These are phyloP conservation scores for Rhinogobius similis DNA, from an alignment of 2,113 vertebrate species.

Conservation along the genomic window DNA sequence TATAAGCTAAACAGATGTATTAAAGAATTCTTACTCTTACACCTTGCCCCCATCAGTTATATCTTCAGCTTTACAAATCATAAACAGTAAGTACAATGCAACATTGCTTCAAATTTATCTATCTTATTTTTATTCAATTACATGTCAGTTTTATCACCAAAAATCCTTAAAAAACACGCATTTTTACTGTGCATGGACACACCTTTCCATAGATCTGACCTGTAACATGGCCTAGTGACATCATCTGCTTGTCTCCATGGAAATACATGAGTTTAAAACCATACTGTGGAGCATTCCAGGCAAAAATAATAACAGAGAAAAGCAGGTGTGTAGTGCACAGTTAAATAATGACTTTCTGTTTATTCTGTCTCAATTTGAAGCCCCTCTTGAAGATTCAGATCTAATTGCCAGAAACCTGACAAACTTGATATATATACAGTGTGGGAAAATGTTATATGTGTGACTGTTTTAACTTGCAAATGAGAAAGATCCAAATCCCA, in stretches of 20 bases:
- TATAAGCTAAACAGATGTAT: too few species aligned
- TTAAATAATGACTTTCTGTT: not conserved
- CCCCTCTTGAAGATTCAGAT: not conserved
- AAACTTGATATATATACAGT: not conserved
- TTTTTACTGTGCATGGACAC: too few species aligned
- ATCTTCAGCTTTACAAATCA: too few species aligned
- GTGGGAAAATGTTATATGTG: not conserved
- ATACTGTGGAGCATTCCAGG: not conserved
- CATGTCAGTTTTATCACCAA: too few species aligned
- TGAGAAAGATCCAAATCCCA: slow-evolving; percentile 8
- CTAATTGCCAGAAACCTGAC: not conserved
- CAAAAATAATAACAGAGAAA: not conserved
- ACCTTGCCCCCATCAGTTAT: too few species aligned
- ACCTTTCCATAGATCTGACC: not conserved
- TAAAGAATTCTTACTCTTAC: too few species aligned
- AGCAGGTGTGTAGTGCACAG: not conserved
- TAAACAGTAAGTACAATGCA: too few species aligned
- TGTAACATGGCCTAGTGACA: not conserved
- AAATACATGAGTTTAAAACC: not conserved
- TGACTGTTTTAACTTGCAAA: slow-evolving; percentile 1
- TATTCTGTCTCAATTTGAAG: not conserved
- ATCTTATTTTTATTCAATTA: not conserved
- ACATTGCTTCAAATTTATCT: not conserved
- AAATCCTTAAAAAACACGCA: too few species aligned
- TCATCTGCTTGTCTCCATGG: not conserved